Conservation (phyloP, 35 echinoderm and acorn worm genomes). For the Acanthaster planci region DNA sequence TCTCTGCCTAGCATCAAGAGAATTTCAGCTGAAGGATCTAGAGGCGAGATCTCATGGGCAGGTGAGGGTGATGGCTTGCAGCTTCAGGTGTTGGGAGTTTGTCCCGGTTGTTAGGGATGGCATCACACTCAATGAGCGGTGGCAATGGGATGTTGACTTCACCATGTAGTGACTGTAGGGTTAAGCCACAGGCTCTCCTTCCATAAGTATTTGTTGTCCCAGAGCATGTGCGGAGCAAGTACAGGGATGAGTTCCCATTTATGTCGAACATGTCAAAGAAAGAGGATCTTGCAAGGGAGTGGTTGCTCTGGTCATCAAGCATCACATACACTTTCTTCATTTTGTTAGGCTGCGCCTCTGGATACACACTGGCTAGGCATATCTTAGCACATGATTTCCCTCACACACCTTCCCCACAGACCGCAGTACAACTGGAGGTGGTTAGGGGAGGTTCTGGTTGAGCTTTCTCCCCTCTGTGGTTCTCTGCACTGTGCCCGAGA, state of each 20-base stretch:
- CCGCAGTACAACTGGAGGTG: slow-evolving; percentile 46
- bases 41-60: slow-evolving; percentile 44
- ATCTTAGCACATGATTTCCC: slow-evolving; percentile 59
- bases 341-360: slow-evolving; percentile 1
- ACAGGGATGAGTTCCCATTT: background rate
- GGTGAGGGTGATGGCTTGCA: slow-evolving; percentile 35
- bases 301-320: slow-evolving; percentile 75
- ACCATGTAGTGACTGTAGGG: slow-evolving; percentile 23
- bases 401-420: slow-evolving; percentile 9
- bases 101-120: slow-evolving; percentile 36
- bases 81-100: slow-evolving; percentile 60
- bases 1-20: slow-evolving; percentile 40
- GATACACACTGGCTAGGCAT: slow-evolving; percentile 27
- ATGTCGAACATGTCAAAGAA: slow-evolving; percentile 42
- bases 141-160: slow-evolving; percentile 37
- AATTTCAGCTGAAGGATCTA: background rate
- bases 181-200: slow-evolving; percentile 22
- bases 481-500: background rate
- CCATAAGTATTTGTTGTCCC: background rate
- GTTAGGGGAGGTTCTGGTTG: background rate
- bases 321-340: slow-evolving; percentile 42
- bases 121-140: slow-evolving; percentile 37
- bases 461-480: background rate
- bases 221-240: slow-evolving; percentile 45
- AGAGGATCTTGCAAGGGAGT: slow-evolving; percentile 21